phyloP scores from a whole-genome alignment of 2,888 invertebrate species.

The Tubiluchus corallicola region DNA sequence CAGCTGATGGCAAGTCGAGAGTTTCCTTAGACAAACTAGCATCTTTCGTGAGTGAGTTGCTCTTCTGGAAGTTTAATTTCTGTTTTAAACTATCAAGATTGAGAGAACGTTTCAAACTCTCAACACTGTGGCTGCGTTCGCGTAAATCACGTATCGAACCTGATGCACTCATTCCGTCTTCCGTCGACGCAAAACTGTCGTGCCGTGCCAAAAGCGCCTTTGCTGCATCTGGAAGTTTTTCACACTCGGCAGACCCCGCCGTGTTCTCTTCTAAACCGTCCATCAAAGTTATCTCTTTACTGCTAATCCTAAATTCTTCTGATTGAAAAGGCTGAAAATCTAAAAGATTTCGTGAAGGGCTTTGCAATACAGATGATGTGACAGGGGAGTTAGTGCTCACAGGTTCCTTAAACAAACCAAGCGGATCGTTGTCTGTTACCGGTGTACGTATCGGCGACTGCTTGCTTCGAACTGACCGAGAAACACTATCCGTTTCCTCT shows the following conservation, averaged over 20 bases:
- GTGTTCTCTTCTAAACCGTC: not conserved
- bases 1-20: not conserved
- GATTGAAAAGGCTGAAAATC: not conserved
- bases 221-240: too few relatives aligned
- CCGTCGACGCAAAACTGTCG: not conserved
- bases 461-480: constrained; percentile 4
- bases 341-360: not conserved
- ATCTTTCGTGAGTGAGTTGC: not conserved
- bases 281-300: not conserved
- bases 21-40: not conserved
- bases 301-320: not conserved
- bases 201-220: too few relatives aligned
- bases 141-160: not conserved
- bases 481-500: constrained; percentile 8
- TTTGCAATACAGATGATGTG: not conserved
- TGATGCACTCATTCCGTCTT: not conserved
- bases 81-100: not conserved
- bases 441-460: constrained; percentile 43
- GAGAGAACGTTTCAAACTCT: too few relatives aligned
- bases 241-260: too few relatives aligned
- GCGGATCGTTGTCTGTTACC: constrained; percentile 74
- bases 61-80: not conserved
- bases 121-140: too few relatives aligned
- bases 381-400: not conserved
- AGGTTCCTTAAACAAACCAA: constrained; percentile 49